Conservation (phyloP, 2,888 invertebrate species). For the Drosophila suboccidentalis region DNA sequence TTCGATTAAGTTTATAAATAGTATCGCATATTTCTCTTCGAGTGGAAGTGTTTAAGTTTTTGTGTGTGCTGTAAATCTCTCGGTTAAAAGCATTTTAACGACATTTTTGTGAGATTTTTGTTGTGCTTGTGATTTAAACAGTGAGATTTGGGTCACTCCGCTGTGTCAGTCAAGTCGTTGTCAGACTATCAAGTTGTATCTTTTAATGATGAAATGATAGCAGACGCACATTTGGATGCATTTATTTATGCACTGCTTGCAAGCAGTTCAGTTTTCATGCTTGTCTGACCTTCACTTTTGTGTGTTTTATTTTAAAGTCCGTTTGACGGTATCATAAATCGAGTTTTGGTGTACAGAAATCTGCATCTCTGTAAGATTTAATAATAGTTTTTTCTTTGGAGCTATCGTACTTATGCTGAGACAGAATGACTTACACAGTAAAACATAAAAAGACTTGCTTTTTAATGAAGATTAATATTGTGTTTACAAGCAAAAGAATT, state of each 20-base stretch:
- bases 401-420: no score
- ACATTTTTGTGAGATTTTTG: neutral
- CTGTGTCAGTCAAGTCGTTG: neutral
- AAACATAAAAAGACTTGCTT: no score
- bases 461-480: neutral
- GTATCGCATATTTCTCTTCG: neutral
- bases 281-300: neutral
- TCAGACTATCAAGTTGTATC: neutral
- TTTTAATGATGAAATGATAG: neutral
- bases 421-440: no score
- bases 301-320: no score
- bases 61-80: constrained; percentile 1
- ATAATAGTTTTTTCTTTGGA: no score
- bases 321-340: no score
- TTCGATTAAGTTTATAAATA: neutral
- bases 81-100: constrained; percentile 7
- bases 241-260: constrained; percentile 1
- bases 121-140: neutral
- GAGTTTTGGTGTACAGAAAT: no score
- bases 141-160: neutral
- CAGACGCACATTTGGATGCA: neutral
- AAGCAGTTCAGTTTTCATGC: neutral
- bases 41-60: neutral
- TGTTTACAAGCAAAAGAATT: neutral
- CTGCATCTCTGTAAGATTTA: no score